These are phyloP conservation scores for Phrixothrix hirtus DNA, from an alignment of 2,888 invertebrate species.

Conservation along the genomic window DNA sequence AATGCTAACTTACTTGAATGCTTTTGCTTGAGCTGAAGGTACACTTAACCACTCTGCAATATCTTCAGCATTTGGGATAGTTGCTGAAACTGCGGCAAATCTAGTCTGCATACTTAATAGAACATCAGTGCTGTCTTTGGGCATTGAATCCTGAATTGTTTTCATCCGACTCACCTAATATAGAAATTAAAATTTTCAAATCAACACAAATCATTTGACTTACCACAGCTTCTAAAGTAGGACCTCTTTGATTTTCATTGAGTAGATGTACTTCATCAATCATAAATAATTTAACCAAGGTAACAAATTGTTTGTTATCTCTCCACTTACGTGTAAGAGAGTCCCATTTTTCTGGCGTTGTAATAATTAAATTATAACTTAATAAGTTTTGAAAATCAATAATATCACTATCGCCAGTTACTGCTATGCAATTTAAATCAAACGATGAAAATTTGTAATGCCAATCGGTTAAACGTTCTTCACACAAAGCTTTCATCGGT, in stretches of 20 bases:
- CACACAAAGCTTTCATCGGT: constrained; percentile 78
- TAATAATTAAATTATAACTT: constrained; percentile 67
- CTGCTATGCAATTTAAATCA: constrained; percentile 67
- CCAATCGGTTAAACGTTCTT: constrained; percentile 75
- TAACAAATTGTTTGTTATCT: constrained; percentile 66
- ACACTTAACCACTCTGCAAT: constrained; percentile 72
- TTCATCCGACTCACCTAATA: constrained; percentile 69
- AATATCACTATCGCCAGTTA: constrained; percentile 76
- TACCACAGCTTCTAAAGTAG: constrained; percentile 77
- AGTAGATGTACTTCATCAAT: constrained; percentile 81
- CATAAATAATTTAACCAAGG: constrained; percentile 67
- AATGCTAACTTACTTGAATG: constrained; percentile 59
- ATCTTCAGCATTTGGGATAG: constrained; percentile 77
- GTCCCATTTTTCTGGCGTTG: constrained; percentile 88
- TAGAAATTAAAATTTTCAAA: background rate
- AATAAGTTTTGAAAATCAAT: constrained; percentile 60
- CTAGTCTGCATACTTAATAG: constrained; percentile 50
- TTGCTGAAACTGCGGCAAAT: constrained; percentile 79
- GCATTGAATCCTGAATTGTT: constrained; percentile 61
- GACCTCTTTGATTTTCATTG: constrained; percentile 71
- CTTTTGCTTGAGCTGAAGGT: constrained; percentile 56
- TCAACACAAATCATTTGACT: constrained; percentile 41
- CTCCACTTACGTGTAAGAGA: constrained; percentile 75
- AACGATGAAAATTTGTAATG: constrained; percentile 66
- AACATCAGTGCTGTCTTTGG: background rate